A percentile compares a stretch with the other conserved stretches of the same genome.
Conservation (phyloP, 2,797 vertebrate genomes). For the Anisognathus igniventris region DNA sequence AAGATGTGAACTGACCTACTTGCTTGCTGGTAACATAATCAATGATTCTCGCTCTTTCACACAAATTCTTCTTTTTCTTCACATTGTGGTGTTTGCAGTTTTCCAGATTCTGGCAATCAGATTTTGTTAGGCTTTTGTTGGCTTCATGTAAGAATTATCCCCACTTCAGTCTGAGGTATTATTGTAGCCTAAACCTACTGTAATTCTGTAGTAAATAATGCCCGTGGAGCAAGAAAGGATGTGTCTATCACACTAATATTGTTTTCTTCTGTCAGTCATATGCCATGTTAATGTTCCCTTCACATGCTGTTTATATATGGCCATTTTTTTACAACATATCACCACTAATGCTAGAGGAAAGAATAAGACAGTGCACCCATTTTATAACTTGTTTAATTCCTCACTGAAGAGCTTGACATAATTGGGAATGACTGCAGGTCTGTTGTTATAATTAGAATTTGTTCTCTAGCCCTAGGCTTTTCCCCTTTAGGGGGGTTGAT, state of each 20-base stretch:
- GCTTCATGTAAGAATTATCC: not conserved
- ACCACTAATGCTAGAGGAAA: not conserved
- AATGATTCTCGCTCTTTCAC: not conserved
- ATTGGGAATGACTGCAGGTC: slow-evolving; percentile 56
- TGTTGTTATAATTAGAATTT: slow-evolving; percentile 68
- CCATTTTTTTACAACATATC: not conserved
- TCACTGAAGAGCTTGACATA: slow-evolving; percentile 27
- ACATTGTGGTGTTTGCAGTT: not conserved
- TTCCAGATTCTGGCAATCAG: not conserved
- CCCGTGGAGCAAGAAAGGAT: not conserved
- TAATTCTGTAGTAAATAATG: not conserved
- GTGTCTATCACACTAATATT: not conserved
- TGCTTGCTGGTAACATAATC: not conserved
- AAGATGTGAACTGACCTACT: not conserved
- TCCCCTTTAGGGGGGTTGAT: slow-evolving; percentile 58
- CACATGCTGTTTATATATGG: not conserved
- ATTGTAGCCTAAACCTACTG: not conserved
- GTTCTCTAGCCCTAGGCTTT: slow-evolving; percentile 55
- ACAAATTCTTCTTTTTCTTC: not conserved
- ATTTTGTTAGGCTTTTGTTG: not conserved
- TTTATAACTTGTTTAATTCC: slow-evolving; percentile 42
- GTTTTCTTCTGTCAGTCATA: not conserved
- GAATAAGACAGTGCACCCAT: not conserved
- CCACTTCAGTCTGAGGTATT: not conserved
- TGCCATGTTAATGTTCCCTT: not conserved